Percentiles rank a stretch among this genome's conserved stretches.
These are phyloP conservation scores for Camponotus vicinus DNA, from an alignment of 1,140 invertebrate genomes.

Conservation along the genomic window DNA sequence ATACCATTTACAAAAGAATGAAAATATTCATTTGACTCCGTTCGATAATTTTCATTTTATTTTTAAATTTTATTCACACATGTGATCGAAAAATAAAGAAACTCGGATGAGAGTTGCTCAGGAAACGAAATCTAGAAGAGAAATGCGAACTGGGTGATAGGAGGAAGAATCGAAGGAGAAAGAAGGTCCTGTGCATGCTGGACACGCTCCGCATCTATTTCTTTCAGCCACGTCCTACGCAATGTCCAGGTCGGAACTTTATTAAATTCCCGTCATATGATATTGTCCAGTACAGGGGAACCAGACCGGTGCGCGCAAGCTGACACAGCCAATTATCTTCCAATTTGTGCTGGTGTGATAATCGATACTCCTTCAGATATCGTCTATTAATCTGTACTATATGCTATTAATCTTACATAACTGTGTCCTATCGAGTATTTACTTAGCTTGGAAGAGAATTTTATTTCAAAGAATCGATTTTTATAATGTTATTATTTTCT, in stretches of 20 bases:
- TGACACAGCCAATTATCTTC: constrained; percentile 59
- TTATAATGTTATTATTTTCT: constrained; percentile 9
- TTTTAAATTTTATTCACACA: neutral
- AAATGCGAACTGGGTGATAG: constrained; percentile 3
- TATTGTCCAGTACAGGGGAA: constrained; percentile 63
- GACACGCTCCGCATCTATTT: constrained; percentile 71
- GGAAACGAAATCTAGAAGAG: constrained; percentile 22
- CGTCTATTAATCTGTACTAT: constrained; percentile 22
- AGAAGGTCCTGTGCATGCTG: constrained; percentile 62
- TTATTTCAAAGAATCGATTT: neutral
- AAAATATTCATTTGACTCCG: neutral
- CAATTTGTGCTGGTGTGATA: constrained; percentile 52
- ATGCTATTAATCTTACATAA: constrained; percentile 14
- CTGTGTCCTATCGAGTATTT: neutral
- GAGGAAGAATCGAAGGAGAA: constrained; percentile 31
- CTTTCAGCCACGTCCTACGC: constrained; percentile 67
- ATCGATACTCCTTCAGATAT: constrained; percentile 50
- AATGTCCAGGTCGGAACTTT: constrained; percentile 62
- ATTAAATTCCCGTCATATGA: constrained; percentile 73
- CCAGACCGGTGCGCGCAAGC: constrained; percentile 49
- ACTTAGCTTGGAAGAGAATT: neutral
- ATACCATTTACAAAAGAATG: neutral
- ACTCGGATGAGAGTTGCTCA: neutral
- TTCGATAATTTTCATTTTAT: constrained; percentile 31
- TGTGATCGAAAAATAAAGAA: constrained; percentile 24